Conservation (phyloP, 2,797 vertebrate species). For the Apogon talboti region DNA sequence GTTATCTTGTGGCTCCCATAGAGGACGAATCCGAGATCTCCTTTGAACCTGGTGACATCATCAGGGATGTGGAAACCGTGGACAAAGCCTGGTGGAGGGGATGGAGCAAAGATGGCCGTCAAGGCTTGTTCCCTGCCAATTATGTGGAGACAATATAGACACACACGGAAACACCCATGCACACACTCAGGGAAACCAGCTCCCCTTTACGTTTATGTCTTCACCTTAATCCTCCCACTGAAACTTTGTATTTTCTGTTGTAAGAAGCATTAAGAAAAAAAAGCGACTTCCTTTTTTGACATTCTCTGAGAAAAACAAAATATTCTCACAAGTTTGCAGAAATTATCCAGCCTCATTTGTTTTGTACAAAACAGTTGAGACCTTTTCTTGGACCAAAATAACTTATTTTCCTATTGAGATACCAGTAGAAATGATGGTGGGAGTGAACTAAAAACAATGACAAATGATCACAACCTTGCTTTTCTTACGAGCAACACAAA, state of each 20-base stretch:
- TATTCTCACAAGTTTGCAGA: constrained; percentile 62
- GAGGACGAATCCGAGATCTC: constrained; percentile 86
- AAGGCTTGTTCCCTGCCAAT: constrained; percentile 86
- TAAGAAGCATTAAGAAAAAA: constrained; percentile 53
- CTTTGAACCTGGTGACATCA: constrained; percentile 86
- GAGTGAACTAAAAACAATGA: constrained; percentile 58
- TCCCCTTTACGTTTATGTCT: constrained; percentile 60
- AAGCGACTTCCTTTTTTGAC: constrained; percentile 56
- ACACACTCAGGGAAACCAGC: constrained; percentile 75
- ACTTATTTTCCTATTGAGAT: constrained; percentile 73
- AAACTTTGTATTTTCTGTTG: constrained; percentile 63
- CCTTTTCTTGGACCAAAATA: constrained; percentile 77
- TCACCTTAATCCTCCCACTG: constrained; percentile 69
- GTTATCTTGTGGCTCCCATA: constrained; percentile 71
- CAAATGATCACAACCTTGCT: constrained; percentile 76
- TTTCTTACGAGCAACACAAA: constrained; percentile 62
- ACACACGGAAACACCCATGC: constrained; percentile 31
- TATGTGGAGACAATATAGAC: constrained; percentile 85
- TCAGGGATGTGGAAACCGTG: constrained; percentile 83
- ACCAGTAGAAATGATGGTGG: constrained; percentile 62
- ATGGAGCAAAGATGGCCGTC: constrained; percentile 84
- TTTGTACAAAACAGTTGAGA: constrained; percentile 57
- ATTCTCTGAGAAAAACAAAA: constrained; percentile 50
- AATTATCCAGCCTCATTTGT: constrained; percentile 70
- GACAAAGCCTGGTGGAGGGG: constrained; percentile 88